Percentiles rank a stretch among this genome's conserved stretches.
Evolutionary conservation across 2,888 invertebrate species (phyloP).

Genomic region (Abscondita cerata): DNA sequence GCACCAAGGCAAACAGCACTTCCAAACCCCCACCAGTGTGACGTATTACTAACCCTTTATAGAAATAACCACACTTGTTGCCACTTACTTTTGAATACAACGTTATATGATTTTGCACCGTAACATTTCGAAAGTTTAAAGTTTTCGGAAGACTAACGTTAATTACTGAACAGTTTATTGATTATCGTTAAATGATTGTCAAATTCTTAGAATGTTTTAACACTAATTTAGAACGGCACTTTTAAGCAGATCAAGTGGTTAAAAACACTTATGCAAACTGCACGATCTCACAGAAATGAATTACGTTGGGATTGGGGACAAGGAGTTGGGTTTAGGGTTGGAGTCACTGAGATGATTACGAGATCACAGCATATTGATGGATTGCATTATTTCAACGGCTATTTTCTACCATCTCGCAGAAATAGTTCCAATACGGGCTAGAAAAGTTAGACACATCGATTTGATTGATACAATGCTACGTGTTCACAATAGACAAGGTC

Average conservation of each 20-base stretch:
- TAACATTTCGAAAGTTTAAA: slow-evolving; percentile 15
- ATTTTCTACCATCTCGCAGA: slow-evolving; percentile 38
- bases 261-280: slow-evolving; percentile 15
- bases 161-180: slow-evolving; percentile 18
- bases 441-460: slow-evolving; percentile 39
- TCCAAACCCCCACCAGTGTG: slow-evolving; percentile 80
- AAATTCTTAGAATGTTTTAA: slow-evolving; percentile 41
- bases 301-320: slow-evolving; percentile 23
- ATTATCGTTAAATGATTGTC: slow-evolving; percentile 50
- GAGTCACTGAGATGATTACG: slow-evolving; percentile 25
- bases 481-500: slow-evolving; percentile 45
- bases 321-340: slow-evolving; percentile 35
- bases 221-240: slow-evolving; percentile 35
- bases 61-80: slow-evolving; percentile 44
- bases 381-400: slow-evolving; percentile 35
- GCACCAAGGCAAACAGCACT: slow-evolving; percentile 85
- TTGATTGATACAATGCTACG: slow-evolving; percentile 40
- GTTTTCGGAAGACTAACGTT: slow-evolving; percentile 17
- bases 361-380: slow-evolving; percentile 32
- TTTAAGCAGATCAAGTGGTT: slow-evolving; percentile 19
- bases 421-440: slow-evolving; percentile 34
- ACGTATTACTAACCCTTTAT: slow-evolving; percentile 50
- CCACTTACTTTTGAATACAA: slow-evolving; percentile 23
- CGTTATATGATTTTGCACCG: slow-evolving; percentile 15
- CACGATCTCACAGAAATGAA: slow-evolving; percentile 13